Evolutionary conservation across 2,888 invertebrate genomes (phyloP).

Genomic region (Macaria liturata): DNA sequence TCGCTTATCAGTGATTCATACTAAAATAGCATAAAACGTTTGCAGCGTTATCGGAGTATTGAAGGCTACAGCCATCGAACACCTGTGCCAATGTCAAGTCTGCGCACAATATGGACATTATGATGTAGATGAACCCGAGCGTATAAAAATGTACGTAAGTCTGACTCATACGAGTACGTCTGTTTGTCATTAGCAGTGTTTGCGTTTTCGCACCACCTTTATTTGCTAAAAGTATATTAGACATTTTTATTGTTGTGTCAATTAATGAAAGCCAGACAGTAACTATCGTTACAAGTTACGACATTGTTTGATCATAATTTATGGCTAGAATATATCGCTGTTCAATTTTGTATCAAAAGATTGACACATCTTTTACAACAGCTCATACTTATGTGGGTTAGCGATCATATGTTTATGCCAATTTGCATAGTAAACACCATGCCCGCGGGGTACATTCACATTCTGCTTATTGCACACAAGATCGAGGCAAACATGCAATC

Average conservation of each 20-base stretch:
- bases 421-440: constrained; percentile 21
- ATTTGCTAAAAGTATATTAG: constrained; percentile 18
- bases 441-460: constrained; percentile 28
- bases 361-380: too few species aligned
- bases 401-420: neutral
- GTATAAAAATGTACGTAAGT: constrained; percentile 19
- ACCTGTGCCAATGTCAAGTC: constrained; percentile 28
- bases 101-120: constrained; percentile 22
- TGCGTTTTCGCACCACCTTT: constrained; percentile 22
- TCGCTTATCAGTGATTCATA: constrained; percentile 19
- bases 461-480: constrained; percentile 31
- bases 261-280: neutral
- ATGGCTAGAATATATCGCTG: too few species aligned
- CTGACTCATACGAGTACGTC: constrained; percentile 15
- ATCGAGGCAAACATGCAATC: constrained; percentile 34
- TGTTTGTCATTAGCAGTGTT: constrained; percentile 22
- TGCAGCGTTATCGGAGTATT: constrained; percentile 17
- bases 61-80: constrained; percentile 18
- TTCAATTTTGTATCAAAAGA: too few species aligned
- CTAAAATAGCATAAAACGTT: constrained; percentile 9
- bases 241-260: constrained; percentile 3
- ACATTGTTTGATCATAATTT: too few species aligned
- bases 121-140: constrained; percentile 19
- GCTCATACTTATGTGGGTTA: neutral
- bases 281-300: too few species aligned